Base-by-base conservation (phyloP, 1,140 invertebrate genomes). In the Drosophila triauraria region DNA sequence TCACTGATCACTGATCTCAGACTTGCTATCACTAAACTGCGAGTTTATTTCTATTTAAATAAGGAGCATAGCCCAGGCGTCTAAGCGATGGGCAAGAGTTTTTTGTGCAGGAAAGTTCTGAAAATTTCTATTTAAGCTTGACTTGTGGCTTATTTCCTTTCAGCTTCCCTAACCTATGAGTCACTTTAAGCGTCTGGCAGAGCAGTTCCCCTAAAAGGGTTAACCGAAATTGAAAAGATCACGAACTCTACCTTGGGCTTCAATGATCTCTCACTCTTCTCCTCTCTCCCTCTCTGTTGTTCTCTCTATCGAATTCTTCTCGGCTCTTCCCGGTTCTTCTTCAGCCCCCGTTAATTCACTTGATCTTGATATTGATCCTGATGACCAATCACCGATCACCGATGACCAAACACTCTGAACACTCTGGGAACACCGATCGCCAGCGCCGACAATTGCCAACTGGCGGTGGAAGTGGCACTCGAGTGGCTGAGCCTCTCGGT, bases 381-480 rank as follows among this genome's bases (percentile, higher is more conserved):
- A 44, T 62, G n/a, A 46, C 43, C 27, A 35, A 61, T 62, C 9
- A 56, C 58, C 38, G 17, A 70, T 42, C 51, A 9, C 30, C 25
- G 10, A 63, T 9, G 38, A 48, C 44, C 27, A 25, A 56, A 38
- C 79, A 57, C 61, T 35, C 32, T 35, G 32, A 10, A 35, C 32
- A 35, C 32, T 8, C 27, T 30, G 27, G 32, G 65, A 83, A 51
- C 54, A 76, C 50, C 75, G 65, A 75, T 61, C 69, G 67, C 67
- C 46, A 67, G 23, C 76, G 61, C 78, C 63, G 75, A 61, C 75
- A 78, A 78, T 78, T 62, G 76, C 43, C 83, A 86, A 86, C 83
- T 81, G 79, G 67, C 60, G 25, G 57, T 61, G 75, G 30, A 42
- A 40, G 42, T 56, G 42, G 56, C 43, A 68, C 40, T 38, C 25